Percentiles rank a stretch among this genome's conserved stretches.
Conservation (phyloP, 2,888 invertebrate genomes). For the Xanthia togata region DNA sequence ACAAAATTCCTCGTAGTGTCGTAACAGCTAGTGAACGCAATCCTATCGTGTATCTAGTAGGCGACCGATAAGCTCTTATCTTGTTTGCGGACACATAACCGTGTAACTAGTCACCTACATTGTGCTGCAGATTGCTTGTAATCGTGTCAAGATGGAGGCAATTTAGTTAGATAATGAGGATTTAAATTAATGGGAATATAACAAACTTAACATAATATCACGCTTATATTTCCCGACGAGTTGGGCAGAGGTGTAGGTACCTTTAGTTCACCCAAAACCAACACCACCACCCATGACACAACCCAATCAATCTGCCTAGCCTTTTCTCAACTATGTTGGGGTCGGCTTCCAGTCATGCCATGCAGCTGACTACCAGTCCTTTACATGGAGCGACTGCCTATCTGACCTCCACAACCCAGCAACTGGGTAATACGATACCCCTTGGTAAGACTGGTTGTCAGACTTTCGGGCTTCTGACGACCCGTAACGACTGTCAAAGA, state of each 20-base stretch:
- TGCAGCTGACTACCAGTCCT: too few species aligned
- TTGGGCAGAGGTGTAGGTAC: neutral
- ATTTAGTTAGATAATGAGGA: constrained; percentile 7
- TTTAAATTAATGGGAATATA: constrained; percentile 8
- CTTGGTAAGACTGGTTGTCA: too few species aligned
- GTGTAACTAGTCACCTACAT: constrained; percentile 62
- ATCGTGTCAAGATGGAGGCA: constrained; percentile 41
- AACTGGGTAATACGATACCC: too few species aligned
- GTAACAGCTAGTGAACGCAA: constrained; percentile 51
- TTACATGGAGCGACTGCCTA: too few species aligned
- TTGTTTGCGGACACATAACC: constrained; percentile 55
- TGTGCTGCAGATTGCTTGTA: constrained; percentile 32
- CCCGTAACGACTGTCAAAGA: too few species aligned
- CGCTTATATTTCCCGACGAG: neutral
- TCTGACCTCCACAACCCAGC: too few species aligned
- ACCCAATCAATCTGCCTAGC: too few species aligned
- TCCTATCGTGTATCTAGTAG: constrained; percentile 52
- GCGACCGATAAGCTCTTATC: constrained; percentile 58
- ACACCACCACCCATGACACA: too few species aligned
- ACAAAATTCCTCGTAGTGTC: constrained; percentile 55
- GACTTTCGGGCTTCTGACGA: too few species aligned
- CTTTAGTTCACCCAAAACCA: neutral
- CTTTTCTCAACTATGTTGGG: too few species aligned
- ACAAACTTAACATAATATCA: neutral
- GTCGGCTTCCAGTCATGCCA: too few species aligned